Base-by-base conservation (phyloP, 2,888 invertebrate genomes). In the Drosophila phalerata region DNA sequence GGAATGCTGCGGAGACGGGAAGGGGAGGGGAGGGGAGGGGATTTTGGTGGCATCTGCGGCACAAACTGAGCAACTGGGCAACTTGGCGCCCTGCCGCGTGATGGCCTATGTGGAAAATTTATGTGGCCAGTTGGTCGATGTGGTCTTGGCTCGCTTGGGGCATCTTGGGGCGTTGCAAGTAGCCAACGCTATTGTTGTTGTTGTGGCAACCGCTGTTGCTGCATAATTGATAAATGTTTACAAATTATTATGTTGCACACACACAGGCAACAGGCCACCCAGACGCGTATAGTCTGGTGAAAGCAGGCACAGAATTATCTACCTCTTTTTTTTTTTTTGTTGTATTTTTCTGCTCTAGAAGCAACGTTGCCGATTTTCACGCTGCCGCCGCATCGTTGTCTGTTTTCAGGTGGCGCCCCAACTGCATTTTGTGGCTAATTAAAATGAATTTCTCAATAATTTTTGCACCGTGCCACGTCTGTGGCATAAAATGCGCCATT, bases 211-310 rank as follows among this genome's bases (percentile, higher is more conserved):
- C 79, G 75, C 79, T 81, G 88, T 71, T 85, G 81, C 88, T 87
- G 87, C 89, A 87, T 89, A 85, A 88, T 85, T 85, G 89, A 85
- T 85, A 89, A 85, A 85, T 85, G 85, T 85, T 85, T 85, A 89
- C 85, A 89, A 85, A 85, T 85, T 89, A 85, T 85, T 85, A 89
- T 87, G 89, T 89, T 87, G 89, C 87, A 88, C 80, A 82, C 74
- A 85, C 65, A 75, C n/a, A n/a, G n/a, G 55, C 65, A 55, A 37
- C 51, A 68, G 86, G 68, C 88, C 84, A 88, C 84, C 88, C 84
- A 84, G 63, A 67, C 85, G 69, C 51, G 57, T 45, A 69, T 64
- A 52, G 43, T 25, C 53, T 40, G 75, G 69, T 83, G 77, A 77
- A 73, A 77, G 80, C 77, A 30, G 28, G n/a, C 48, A 45, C 19